These are phyloP conservation scores for Blastobasis lacticolella DNA, from an alignment of 2,888 invertebrate species.

Conservation along the genomic window DNA sequence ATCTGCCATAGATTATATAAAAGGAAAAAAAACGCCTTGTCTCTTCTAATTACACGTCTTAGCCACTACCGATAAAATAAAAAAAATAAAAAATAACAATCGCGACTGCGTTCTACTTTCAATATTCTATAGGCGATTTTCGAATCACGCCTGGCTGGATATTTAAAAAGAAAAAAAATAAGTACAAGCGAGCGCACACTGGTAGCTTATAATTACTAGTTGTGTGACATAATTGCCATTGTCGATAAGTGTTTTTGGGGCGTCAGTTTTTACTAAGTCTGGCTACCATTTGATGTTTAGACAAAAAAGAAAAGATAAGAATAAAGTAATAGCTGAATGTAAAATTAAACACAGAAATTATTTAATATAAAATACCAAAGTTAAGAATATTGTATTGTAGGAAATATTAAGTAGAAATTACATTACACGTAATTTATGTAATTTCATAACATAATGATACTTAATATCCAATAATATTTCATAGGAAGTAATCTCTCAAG, in stretches of 20 bases:
- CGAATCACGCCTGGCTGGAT: conserved; percentile 2
- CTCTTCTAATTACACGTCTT: conserved; percentile 21
- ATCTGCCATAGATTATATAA: conserved; percentile 14
- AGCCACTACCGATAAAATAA: conserved; percentile 7
- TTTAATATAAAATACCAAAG: no score
- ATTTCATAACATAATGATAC: no score
- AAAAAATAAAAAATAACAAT: neutral
- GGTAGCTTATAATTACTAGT: conserved; percentile 15
- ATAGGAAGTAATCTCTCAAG: no score
- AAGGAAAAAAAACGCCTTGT: conserved; percentile 8
- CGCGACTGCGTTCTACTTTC: conserved; percentile 6
- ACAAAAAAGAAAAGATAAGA: no score
- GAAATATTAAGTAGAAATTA: no score
- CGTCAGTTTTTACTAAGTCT: no score
- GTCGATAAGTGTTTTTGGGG: conserved; percentile 5
- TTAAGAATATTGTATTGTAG: no score
- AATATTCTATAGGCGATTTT: conserved; percentile 14
- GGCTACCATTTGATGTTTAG: no score
- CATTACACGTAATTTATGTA: no score
- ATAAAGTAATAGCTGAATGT: no score
- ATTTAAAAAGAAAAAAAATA: conserved; percentile 6
- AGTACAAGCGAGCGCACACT: neutral
- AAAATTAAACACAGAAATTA: no score
- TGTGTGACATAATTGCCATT: conserved; percentile 22
- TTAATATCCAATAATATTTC: no score